Percentiles rank a stretch among this genome's conserved stretches.
phyloP scores from a whole-genome alignment of 2,113 vertebrate genomes.

The Myotis yumanensis region DNA sequence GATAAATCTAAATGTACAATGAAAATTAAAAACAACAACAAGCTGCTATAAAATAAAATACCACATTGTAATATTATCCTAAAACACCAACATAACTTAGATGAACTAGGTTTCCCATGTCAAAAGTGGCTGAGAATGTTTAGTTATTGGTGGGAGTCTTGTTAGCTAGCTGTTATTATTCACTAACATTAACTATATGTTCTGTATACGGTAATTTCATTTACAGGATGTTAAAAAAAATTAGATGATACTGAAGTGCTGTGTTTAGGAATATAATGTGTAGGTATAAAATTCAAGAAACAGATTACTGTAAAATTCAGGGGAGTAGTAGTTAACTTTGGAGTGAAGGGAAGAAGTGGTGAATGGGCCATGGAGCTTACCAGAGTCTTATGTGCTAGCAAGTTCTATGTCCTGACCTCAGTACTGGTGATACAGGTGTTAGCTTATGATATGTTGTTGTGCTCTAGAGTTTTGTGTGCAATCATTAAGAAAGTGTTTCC shows the following conservation, averaged over 20 bases:
- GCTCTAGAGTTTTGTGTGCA: not conserved
- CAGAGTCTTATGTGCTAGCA: not conserved
- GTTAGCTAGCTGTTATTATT: not conserved
- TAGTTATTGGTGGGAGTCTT: not conserved
- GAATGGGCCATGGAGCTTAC: not conserved
- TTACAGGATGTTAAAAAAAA: not conserved
- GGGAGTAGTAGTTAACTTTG: not conserved
- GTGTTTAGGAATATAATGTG: not conserved
- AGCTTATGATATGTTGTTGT: not conserved
- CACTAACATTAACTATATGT: not conserved
- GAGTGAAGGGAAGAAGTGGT: not conserved
- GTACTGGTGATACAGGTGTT: not conserved
- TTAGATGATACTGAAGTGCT: not conserved
- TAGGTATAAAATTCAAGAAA: not conserved
- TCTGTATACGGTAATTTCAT: not conserved
- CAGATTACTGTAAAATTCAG: not conserved
- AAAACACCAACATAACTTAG: not conserved
- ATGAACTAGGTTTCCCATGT: not conserved
- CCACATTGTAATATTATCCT: too few relatives aligned
- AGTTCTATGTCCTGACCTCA: not conserved
- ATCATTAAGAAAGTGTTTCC: not conserved
- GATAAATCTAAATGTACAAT: not conserved
- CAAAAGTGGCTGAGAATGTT: not conserved
- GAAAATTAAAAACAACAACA: not conserved
- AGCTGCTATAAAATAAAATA: not conserved